Percentiles rank a stretch among this genome's conserved stretches.
Conservation (phyloP, 2,797 vertebrate genomes). For the Lutjanus campechanus region DNA sequence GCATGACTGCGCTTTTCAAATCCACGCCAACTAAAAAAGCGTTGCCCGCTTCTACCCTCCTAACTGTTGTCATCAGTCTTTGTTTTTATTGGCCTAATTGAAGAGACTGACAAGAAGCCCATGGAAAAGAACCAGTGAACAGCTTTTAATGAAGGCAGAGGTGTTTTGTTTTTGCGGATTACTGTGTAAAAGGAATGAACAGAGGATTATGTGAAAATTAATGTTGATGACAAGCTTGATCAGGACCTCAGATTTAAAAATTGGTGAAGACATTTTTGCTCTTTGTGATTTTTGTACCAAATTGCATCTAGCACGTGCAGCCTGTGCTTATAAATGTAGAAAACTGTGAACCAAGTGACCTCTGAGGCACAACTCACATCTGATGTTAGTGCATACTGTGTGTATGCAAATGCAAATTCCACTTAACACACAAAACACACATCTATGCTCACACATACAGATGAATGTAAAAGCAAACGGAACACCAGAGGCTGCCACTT, state of each 20-base stretch:
- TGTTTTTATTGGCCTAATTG: slow-evolving; percentile 76
- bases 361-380: background rate
- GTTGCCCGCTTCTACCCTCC: slow-evolving; percentile 34
- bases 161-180: slow-evolving; percentile 59
- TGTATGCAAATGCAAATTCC: background rate
- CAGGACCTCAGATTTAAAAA: slow-evolving; percentile 24
- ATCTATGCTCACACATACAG: background rate
- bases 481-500: slow-evolving; percentile 18
- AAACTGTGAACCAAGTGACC: slow-evolving; percentile 6
- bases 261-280: slow-evolving; percentile 15
- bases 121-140: slow-evolving; percentile 48
- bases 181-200: slow-evolving; percentile 41
- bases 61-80: slow-evolving; percentile 57
- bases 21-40: slow-evolving; percentile 82
- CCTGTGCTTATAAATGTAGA: background rate
- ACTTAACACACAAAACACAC: slow-evolving; percentile 8
- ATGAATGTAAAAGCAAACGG: slow-evolving; percentile 14
- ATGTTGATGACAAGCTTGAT: slow-evolving; percentile 42
- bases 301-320: background rate
- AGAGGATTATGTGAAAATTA: slow-evolving; percentile 34
- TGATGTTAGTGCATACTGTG: background rate
- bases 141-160: slow-evolving; percentile 60
- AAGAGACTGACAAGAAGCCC: slow-evolving; percentile 51
- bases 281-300: slow-evolving; percentile 14
- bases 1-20: slow-evolving; percentile 91